These are phyloP conservation scores for Philypnodon macrostomus DNA, from an alignment of 2,797 vertebrate genomes.

Conservation along the genomic window DNA sequence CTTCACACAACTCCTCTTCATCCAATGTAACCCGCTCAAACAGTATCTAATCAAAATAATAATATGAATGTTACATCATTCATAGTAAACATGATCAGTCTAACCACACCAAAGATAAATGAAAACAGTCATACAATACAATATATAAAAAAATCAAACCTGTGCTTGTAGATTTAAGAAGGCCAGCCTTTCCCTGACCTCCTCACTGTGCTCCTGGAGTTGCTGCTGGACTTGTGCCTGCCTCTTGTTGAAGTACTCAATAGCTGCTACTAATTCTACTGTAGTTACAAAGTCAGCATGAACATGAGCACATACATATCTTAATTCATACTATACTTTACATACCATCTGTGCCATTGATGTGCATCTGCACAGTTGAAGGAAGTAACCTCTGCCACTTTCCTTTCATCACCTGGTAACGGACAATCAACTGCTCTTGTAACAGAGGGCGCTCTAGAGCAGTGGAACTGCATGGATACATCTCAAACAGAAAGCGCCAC, in stretches of 20 bases:
- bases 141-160: constrained; percentile 51
- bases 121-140: constrained; percentile 14
- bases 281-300: not conserved
- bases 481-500: constrained; percentile 84
- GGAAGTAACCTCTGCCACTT: constrained; percentile 79
- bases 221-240: constrained; percentile 55
- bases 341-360: constrained; percentile 78
- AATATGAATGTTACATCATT: not conserved
- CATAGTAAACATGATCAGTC: not conserved
- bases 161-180: constrained; percentile 81
- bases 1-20: constrained; percentile 73
- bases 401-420: constrained; percentile 79
- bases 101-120: constrained; percentile 22
- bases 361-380: constrained; percentile 58
- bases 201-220: constrained; percentile 53
- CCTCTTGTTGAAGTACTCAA: constrained; percentile 72
- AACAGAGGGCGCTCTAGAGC: constrained; percentile 75
- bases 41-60: constrained; percentile 62
- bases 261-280: constrained; percentile 76
- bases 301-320: too few relatives aligned
- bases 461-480: constrained; percentile 81
- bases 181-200: constrained; percentile 61
- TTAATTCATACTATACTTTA: not conserved
- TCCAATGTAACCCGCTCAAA: constrained; percentile 76
- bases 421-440: constrained; percentile 73